Evolutionary conservation across 2,797 vertebrate genomes (phyloP).

Genomic region (Acanthurus leucopareius): DNA sequence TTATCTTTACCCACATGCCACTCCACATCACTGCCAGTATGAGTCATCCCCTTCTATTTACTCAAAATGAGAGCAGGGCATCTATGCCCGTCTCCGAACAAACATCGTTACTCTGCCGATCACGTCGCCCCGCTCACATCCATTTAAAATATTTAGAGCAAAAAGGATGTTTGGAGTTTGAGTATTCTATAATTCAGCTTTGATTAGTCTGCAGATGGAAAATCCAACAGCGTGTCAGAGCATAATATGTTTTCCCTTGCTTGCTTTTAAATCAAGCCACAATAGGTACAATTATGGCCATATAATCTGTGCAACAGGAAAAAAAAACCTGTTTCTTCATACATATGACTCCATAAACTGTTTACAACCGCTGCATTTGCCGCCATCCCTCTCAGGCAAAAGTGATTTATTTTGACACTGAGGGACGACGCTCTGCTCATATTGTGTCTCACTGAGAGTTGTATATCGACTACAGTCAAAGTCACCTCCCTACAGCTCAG

Average conservation of each 20-base stretch:
- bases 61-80: constrained; percentile 55
- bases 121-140: constrained; percentile 52
- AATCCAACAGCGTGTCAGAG: constrained; percentile 48
- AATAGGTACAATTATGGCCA: constrained; percentile 47
- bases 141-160: constrained; percentile 75
- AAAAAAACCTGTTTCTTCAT: constrained; percentile 9
- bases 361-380: constrained; percentile 45
- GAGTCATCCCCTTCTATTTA: constrained; percentile 62
- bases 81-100: constrained; percentile 51
- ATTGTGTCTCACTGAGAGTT: constrained; percentile 29
- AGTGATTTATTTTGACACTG: constrained; percentile 54
- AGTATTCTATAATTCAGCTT: constrained; percentile 68
- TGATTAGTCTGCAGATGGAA: constrained; percentile 69
- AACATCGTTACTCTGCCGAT: constrained; percentile 64
- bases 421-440: constrained; percentile 36
- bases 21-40: constrained; percentile 18
- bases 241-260: constrained; percentile 39
- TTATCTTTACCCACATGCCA: constrained; percentile 53
- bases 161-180: constrained; percentile 66
- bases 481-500: constrained; percentile 33
- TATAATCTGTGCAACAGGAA: constrained; percentile 3
- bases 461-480: constrained; percentile 26
- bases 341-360: constrained; percentile 37
- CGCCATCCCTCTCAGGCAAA: constrained; percentile 25
- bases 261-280: constrained; percentile 48